Conservation (phyloP, 2,888 invertebrate species). For the Acanthosoma haemorrhoidale region DNA sequence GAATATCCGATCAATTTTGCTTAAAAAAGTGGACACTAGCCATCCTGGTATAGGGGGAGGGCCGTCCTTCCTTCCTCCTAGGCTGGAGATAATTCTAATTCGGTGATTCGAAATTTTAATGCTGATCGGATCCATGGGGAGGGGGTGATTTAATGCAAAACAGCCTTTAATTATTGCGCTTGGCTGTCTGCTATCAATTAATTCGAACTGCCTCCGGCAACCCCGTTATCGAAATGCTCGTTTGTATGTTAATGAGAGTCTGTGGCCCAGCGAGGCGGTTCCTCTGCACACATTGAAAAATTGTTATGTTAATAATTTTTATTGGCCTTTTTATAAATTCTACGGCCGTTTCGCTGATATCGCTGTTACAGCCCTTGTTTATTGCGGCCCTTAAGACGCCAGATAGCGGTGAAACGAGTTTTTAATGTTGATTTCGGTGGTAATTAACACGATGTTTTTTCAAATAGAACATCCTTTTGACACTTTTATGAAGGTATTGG, state of each 20-base stretch:
- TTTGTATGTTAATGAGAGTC: conserved; percentile 36
- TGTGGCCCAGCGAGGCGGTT: background rate
- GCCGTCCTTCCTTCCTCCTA: background rate
- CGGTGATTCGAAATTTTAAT: conserved; percentile 14
- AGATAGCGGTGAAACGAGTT: too few relatives aligned
- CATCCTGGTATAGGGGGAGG: background rate
- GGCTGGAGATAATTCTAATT: conserved; percentile 1
- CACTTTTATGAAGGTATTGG: too few relatives aligned
- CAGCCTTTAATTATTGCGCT: conserved; percentile 3
- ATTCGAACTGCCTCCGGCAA: background rate
- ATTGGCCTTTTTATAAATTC: background rate
- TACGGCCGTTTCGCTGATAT: background rate
- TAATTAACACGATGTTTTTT: too few relatives aligned
- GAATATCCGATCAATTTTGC: too few relatives aligned
- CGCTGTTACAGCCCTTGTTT: too few relatives aligned
- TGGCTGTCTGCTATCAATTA: conserved; percentile 7
- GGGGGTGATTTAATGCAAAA: conserved; percentile 6
- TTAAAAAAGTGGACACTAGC: too few relatives aligned
- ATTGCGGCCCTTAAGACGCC: too few relatives aligned
- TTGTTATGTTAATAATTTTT: conserved; percentile 10
- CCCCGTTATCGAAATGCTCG: conserved; percentile 35
- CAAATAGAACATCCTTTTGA: too few relatives aligned
- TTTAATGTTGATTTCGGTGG: too few relatives aligned
- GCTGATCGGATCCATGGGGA: background rate
- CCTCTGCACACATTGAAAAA: too few relatives aligned